Evolutionary conservation across 2,888 invertebrate species (phyloP).

Genomic region (Timema cristinae): DNA sequence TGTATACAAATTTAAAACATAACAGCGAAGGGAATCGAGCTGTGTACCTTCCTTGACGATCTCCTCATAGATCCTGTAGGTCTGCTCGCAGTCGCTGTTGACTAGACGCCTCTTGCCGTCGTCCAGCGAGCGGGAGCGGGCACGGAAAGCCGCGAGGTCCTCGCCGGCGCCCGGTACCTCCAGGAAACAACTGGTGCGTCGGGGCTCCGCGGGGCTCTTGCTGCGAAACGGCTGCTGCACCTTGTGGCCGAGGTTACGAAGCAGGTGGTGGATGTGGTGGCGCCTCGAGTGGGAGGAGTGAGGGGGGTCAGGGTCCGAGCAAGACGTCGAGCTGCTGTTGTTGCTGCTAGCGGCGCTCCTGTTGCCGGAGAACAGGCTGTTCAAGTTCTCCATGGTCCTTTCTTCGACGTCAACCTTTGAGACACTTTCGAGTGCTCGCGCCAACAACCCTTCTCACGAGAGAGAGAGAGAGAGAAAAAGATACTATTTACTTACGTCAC

Average conservation of each 20-base stretch:
- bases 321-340: constrained; percentile 12
- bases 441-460: too few relatives aligned
- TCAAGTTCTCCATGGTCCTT: background rate
- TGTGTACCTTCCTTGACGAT: constrained; percentile 68
- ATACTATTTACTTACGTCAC: too few relatives aligned
- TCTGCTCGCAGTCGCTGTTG: constrained; percentile 73
- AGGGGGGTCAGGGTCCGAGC: background rate
- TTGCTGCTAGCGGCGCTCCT: background rate
- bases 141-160: constrained; percentile 62
- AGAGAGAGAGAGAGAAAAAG: too few relatives aligned
- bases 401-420: too few relatives aligned
- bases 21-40: too few relatives aligned
- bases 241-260: constrained; percentile 70
- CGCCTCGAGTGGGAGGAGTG: constrained; percentile 12
- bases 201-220: constrained; percentile 25
- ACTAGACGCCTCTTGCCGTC: constrained; percentile 50
- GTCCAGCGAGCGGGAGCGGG: constrained; percentile 75
- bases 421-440: too few relatives aligned
- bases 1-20: too few relatives aligned
- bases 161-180: constrained; percentile 49
- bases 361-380: background rate
- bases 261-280: constrained; percentile 69
- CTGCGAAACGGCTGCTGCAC: constrained; percentile 41
- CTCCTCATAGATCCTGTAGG: constrained; percentile 75
- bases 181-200: constrained; percentile 39